Percentiles rank a stretch among this genome's conserved stretches.
Conservation (phyloP, 2,797 vertebrate species). For the Rhinoraja longicauda region DNA sequence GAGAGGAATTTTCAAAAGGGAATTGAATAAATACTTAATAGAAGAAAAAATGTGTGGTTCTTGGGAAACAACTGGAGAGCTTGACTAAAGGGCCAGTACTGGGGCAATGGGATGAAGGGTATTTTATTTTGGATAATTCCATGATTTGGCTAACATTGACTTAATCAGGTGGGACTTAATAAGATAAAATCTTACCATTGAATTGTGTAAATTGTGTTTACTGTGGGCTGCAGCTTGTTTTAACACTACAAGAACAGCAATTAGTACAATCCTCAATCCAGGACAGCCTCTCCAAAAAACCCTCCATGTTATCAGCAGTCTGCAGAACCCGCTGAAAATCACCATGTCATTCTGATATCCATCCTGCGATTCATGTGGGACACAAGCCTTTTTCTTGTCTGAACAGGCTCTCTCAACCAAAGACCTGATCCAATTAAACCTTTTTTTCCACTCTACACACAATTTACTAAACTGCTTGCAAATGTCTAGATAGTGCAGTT, state of each 20-base stretch:
- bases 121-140: background rate
- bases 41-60: background rate
- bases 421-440: background rate
- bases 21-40: background rate
- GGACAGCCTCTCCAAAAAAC: background rate
- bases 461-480: background rate
- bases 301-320: conserved; percentile 15
- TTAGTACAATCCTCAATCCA: background rate
- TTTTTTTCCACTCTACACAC: background rate
- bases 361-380: background rate
- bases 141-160: background rate
- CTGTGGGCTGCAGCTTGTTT: background rate
- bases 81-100: background rate
- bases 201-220: background rate
- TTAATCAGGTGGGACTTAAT: background rate
- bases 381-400: background rate
- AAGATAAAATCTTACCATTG: background rate
- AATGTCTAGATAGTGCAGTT: background rate
- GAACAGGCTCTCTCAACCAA: background rate
- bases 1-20: background rate
- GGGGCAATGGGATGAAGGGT: background rate
- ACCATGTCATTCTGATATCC: conserved; percentile 18
- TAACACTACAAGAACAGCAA: background rate
- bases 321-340: background rate
- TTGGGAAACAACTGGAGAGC: background rate